Evolutionary conservation across 2,888 invertebrate genomes (phyloP), one percentile per base, ranked within the genome.

Genomic region (Cyrtodaria siliqua): DNA sequence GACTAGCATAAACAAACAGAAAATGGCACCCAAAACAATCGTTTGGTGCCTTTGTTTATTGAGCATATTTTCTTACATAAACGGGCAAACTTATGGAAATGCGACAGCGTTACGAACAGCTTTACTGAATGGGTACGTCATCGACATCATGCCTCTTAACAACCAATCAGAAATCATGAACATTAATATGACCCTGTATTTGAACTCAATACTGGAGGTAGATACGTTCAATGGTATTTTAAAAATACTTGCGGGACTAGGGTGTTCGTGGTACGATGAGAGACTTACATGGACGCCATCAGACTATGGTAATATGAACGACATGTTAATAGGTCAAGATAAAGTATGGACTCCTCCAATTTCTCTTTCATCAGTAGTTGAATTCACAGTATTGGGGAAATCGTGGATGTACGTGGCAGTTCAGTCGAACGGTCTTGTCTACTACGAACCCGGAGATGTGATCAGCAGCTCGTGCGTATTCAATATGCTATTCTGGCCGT

Each of bases 321-420:
- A n/a, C n/a, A n/a, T 66, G n/a, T 29, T 23, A 16, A 61, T 66
- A 9, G 40, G 61, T 16, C 50, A 52, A 33, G 26, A 27, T 20
- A 40, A 61, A 18, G 62, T 73, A 0, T 73, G 73, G 73, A 66
- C 53, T 18, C 73, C 73, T 26, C 60, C 66, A 4, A 9, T 73
- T 4, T 44, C 50, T 2, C 40, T 67, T n/a, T n/a, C n/a, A n/a
- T n/a, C n/a, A n/a, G n/a, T n/a, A n/a, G n/a, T n/a, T n/a, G n/a
- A n/a, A n/a, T n/a, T n/a, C n/a, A n/a, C n/a, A n/a, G n/a, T n/a
- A n/a, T n/a, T n/a, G n/a, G n/a, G n/a, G n/a, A n/a, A 44, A 23
- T 23, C 27, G 26, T 38, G 44, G 14, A 40, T 60, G 53, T 61
- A 73, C 42, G 73, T 67, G n/a, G n/a, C n/a, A n/a, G n/a, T n/a